Evolutionary conservation across 2,797 vertebrate genomes (phyloP).

Genomic region (Periophthalmus magnuspinnatus): DNA sequence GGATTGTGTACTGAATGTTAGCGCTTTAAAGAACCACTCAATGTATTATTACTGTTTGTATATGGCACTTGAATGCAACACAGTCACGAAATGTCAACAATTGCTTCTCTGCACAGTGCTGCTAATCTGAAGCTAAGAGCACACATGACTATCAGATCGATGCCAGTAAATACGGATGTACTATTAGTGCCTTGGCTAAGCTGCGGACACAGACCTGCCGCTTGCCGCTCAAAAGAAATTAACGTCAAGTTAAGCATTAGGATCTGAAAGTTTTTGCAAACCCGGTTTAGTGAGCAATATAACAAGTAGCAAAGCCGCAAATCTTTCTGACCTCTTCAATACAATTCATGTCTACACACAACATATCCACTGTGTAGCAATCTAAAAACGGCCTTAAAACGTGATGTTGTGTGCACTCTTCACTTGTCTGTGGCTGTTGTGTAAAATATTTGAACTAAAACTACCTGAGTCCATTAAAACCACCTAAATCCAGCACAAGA

Average conservation of each 20-base stretch:
- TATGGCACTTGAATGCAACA: slow-evolving; percentile 10
- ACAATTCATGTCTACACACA: neutral
- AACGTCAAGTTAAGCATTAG: neutral
- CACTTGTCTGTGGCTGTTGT: slow-evolving; percentile 31
- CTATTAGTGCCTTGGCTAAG: slow-evolving; percentile 59
- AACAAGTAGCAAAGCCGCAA: neutral
- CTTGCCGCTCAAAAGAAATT: slow-evolving; percentile 10
- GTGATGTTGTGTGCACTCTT: slow-evolving; percentile 12
- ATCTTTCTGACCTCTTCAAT: neutral
- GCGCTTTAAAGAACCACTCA: neutral
- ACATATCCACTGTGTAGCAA: neutral
- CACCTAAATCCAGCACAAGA: slow-evolving; percentile 35
- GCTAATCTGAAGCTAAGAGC: slow-evolving; percentile 6
- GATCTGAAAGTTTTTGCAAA: neutral
- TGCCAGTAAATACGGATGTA: slow-evolving; percentile 7
- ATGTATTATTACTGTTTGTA: slow-evolving; percentile 14
- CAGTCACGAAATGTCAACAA: slow-evolving; percentile 5
- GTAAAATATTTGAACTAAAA: slow-evolving; percentile 11
- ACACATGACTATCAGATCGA: neutral
- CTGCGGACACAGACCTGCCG: slow-evolving; percentile 4
- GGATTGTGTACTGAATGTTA: slow-evolving; percentile 39
- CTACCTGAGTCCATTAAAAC: slow-evolving; percentile 31
- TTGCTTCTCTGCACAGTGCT: neutral
- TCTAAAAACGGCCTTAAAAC: slow-evolving; percentile 49
- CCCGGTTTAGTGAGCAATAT: neutral